A percentile compares a stretch with the other conserved stretches of the same genome.
These are phyloP conservation scores for Blastobasis lacticolella DNA, from an alignment of 2,888 invertebrate species.

Conservation along the genomic window DNA sequence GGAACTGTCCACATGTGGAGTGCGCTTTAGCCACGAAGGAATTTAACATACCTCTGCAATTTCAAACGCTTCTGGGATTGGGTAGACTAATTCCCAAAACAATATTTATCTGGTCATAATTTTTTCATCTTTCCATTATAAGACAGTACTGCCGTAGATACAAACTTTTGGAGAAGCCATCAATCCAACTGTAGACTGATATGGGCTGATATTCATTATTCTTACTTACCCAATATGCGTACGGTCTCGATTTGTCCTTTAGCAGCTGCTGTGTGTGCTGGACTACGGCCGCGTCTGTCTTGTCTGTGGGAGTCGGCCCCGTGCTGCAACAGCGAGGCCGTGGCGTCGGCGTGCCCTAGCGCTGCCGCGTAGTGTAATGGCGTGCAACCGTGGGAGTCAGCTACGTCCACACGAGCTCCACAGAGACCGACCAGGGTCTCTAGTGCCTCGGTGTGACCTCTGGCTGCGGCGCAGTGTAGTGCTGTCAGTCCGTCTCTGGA, in stretches of 20 bases:
- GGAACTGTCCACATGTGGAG: no score
- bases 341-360: slow-evolving; percentile 95
- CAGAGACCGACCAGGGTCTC: slow-evolving; percentile 91
- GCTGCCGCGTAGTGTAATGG: slow-evolving; percentile 98
- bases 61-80: no score
- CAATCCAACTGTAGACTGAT: no score
- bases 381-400: slow-evolving; percentile 96
- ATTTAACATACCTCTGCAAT: no score
- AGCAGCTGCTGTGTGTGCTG: slow-evolving; percentile 95
- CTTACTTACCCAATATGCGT: slow-evolving; percentile 75
- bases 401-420: slow-evolving; percentile 90
- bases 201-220: no score
- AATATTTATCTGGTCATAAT: no score
- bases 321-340: slow-evolving; percentile 88
- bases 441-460: slow-evolving; percentile 94
- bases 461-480: slow-evolving; percentile 96
- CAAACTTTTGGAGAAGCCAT: no score
- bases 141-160: no score
- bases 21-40: no score
- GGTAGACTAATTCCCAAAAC: no score
- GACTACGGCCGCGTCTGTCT: slow-evolving; percentile 93
- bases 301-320: slow-evolving; percentile 94
- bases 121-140: no score
- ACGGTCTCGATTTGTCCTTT: slow-evolving; percentile 95
- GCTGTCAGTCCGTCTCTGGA: slow-evolving; percentile 94